Conservation (phyloP, 35 echinoderm and acorn worm genomes). For the Strongylocentrotus purpuratus region DNA sequence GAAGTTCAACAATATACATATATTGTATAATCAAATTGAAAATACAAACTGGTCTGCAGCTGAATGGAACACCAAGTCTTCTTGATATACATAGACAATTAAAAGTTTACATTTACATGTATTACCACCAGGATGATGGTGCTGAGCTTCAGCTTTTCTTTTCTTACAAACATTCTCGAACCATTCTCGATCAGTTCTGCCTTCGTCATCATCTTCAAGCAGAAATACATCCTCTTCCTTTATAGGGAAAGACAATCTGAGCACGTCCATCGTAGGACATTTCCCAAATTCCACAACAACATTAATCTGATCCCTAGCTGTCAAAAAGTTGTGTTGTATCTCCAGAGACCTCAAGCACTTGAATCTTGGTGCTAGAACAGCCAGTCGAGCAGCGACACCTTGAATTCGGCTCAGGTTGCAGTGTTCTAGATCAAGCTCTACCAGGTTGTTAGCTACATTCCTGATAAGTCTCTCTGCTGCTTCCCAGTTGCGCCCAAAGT, state of each 20-base stretch:
- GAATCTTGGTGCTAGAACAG: neutral
- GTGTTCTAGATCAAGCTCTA: constrained; percentile 23
- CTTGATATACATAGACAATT: neutral
- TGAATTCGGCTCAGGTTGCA: neutral
- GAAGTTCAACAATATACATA: no score
- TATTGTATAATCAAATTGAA: neutral
- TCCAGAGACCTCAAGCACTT: constrained; percentile 4
- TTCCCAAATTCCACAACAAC: neutral
- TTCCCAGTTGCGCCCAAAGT: constrained; percentile 18
- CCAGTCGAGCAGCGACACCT: neutral
- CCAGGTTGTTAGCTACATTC: neutral
- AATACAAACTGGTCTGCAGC: neutral
- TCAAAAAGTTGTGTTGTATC: neutral
- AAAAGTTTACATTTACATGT: neutral
- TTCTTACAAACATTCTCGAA: neutral
- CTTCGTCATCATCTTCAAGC: neutral
- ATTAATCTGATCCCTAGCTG: neutral
- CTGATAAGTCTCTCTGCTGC: neutral
- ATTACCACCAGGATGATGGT: neutral
- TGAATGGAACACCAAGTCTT: neutral
- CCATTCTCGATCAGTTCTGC: neutral
- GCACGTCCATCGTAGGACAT: neutral
- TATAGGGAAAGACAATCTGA: neutral
- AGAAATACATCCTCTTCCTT: neutral
- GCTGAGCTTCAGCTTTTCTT: neutral